Percentiles rank a stretch among this genome's conserved stretches.
Evolutionary conservation across 2,888 invertebrate genomes (phyloP).

Genomic region (Fissipunctia ypsillon): DNA sequence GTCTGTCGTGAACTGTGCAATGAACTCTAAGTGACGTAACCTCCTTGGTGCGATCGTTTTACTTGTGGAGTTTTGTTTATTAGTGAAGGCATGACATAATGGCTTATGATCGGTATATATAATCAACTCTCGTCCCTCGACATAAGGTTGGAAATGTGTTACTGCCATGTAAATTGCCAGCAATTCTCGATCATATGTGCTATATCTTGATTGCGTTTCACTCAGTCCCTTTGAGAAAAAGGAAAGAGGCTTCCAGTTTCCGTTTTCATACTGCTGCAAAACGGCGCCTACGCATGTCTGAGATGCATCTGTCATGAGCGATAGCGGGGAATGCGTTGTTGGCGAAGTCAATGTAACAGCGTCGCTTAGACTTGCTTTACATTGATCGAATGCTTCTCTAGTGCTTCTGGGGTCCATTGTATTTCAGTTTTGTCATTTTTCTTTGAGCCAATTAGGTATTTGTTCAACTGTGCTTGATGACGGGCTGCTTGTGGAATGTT

Average conservation of each 20-base stretch:
- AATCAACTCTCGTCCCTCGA: background rate
- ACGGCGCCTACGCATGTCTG: slow-evolving; percentile 2
- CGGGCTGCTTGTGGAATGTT: background rate
- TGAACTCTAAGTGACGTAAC: background rate
- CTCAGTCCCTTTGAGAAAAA: slow-evolving; percentile 1
- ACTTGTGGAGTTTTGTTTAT: background rate
- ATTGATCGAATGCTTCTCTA: background rate
- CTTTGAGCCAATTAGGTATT: background rate
- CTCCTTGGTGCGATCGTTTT: slow-evolving; percentile 1
- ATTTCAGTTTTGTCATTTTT: background rate
- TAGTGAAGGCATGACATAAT: background rate
- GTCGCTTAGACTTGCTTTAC: background rate
- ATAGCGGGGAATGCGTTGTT: background rate
- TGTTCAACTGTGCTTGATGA: background rate
- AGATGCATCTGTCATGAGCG: background rate
- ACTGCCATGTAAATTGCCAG: background rate
- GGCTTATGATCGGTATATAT: background rate
- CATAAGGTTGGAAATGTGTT: background rate
- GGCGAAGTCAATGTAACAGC: background rate
- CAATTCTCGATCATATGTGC: background rate
- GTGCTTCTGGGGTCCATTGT: background rate
- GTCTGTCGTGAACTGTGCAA: background rate
- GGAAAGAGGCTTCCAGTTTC: slow-evolving; percentile 1
- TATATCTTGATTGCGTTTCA: background rate
- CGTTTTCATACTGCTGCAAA: slow-evolving; percentile 1